Conservation (phyloP, 2,888 invertebrate genomes). For the Cantharis rufa region DNA sequence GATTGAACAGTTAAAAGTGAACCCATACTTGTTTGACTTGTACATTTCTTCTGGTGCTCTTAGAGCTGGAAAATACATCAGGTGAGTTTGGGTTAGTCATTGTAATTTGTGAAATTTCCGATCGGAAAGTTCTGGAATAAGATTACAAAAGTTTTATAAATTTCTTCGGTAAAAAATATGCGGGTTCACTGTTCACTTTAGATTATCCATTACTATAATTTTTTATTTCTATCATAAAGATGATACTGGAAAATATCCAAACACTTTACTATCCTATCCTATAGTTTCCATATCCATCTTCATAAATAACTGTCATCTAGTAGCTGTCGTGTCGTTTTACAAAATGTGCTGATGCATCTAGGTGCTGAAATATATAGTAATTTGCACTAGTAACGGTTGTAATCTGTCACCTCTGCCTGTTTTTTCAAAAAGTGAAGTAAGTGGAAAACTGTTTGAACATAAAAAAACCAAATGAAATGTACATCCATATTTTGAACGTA, state of each 20-base stretch:
- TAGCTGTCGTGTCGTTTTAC: slow-evolving; percentile 7
- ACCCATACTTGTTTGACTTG: slow-evolving; percentile 8
- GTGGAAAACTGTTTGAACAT: not conserved
- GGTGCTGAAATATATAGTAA: slow-evolving; percentile 18
- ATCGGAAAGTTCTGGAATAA: not conserved
- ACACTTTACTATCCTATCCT: not conserved
- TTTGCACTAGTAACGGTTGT: slow-evolving; percentile 15
- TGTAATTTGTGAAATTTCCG: not conserved
- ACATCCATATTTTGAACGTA: not conserved
- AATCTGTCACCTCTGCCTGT: slow-evolving; percentile 9
- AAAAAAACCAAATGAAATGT: not conserved
- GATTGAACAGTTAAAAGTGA: slow-evolving; percentile 13
- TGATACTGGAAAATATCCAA: not conserved
- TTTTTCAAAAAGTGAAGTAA: not conserved
- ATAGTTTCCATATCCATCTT: slow-evolving; percentile 6
- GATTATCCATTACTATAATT: not conserved
- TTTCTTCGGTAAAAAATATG: not conserved
- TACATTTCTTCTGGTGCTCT: slow-evolving; percentile 4
- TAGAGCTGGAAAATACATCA: slow-evolving; percentile 13
- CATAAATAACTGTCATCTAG: slow-evolving; percentile 21
- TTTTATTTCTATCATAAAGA: not conserved
- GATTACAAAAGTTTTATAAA: not conserved
- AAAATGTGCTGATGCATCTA: slow-evolving; percentile 19
- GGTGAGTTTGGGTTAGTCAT: slow-evolving; percentile 1
- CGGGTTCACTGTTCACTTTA: not conserved